Conservation (phyloP, 2,797 vertebrate species). For the Microchirus variegatus region DNA sequence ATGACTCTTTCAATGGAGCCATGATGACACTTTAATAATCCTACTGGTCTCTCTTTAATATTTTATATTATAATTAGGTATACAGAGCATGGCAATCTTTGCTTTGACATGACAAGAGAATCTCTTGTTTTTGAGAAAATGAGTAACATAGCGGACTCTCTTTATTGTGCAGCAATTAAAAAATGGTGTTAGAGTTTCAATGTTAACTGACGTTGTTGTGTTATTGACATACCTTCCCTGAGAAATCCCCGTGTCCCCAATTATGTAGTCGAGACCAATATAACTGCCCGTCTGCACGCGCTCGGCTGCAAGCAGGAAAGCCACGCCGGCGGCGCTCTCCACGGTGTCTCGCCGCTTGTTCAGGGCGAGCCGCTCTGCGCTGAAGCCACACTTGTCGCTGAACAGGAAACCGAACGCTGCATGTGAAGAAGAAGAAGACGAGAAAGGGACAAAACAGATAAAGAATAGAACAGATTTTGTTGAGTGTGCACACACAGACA, state of each 20-base stretch:
- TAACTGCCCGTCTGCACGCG: conserved; percentile 93
- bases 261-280: conserved; percentile 92
- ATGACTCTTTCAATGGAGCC: neutral
- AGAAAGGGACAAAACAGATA: neutral
- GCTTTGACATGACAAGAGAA: too few species aligned
- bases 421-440: conserved; percentile 6
- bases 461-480: neutral
- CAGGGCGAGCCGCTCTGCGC: conserved; percentile 86
- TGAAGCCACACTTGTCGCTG: conserved; percentile 96
- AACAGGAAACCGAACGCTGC: conserved; percentile 95
- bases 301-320: conserved; percentile 88
- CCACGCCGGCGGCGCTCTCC: conserved; percentile 91
- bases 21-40: neutral
- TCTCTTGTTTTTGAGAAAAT: too few species aligned
- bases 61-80: conserved; percentile 3
- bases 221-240: conserved; percentile 83
- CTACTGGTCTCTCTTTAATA: conserved; percentile 17
- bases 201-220: too few species aligned
- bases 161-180: neutral
- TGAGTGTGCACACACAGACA: neutral
- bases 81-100: neutral
- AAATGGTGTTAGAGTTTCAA: neutral
- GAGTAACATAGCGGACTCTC: neutral
- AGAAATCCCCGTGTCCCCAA: conserved; percentile 90
- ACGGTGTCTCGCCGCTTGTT: conserved; percentile 88